Base-by-base conservation (phyloP, 2,888 invertebrate genomes). In the Liodrosophila aerea region DNA sequence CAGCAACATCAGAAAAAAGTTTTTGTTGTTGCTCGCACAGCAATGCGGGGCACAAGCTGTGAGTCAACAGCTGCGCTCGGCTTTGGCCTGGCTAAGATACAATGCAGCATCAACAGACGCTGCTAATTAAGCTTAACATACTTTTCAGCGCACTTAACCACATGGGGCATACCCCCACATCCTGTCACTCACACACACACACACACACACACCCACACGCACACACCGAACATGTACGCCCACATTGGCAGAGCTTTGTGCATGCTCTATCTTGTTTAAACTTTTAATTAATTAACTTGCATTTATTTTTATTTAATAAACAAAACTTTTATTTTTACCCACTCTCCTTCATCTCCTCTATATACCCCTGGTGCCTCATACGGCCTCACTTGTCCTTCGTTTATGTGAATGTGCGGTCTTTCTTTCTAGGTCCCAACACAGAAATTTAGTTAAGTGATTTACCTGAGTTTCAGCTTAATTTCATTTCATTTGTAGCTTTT, bases 231-330 rank as follows among this genome's bases (percentile, higher is more conserved):
- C 31, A 36, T 44, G 11, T 12, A 39, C 41, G 31, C 43, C 58
- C 36, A 37, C 31, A 39, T 22, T 22, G 44, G 33, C 49, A 53
- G 36, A 40, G 62, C 36, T 54, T 46, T 43, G 66, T 64, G 60
- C 85, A 63, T 85, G 85, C 80, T 54, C 67, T 82, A 80, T 78
- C 80, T 85, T 64, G 68, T 43, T 73, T 54, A 46, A 71, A 71
- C 71, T 85, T 85, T 73, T 73, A 85, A 78, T 81, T 81, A 85
- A 81, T 81, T 76, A 82, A 78, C 83, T 82, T 76, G 73, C 62
- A 73, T 78, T 76, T 76, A 73, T 62, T 71, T 83, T 74, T 83
- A 68, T 78, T 76, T 80, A 71, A 73, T 80, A 73, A 83, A 64
- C 67, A 76, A 68, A 80, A 80, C 63, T 83, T 83, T 83, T 63